Base-by-base conservation (phyloP, 2,888 invertebrate genomes). In the Beris morrisii region DNA sequence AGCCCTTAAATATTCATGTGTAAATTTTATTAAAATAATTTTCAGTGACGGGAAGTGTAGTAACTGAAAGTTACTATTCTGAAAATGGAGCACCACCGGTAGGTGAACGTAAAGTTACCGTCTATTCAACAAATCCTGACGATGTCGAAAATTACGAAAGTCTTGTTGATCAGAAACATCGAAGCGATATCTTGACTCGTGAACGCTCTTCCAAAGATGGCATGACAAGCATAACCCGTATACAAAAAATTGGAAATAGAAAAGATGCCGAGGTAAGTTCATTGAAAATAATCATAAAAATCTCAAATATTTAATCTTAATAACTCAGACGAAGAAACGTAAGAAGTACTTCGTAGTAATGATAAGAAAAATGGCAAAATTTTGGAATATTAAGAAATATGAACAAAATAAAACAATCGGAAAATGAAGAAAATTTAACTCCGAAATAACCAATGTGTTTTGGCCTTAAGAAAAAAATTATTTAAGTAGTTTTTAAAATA, bases 31-130 rank as follows among this genome's bases (percentile, higher is more conserved):
- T 3, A 38, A 38, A 38, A 7, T 9, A 5, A 38, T 38, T 75
- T 74, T 65, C 79, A 90, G 90, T 90, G 78, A 88, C 89, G 82
- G 89, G 89, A 73, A 87, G 88, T 66, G 86, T 89, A 70, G 83
- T 89, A 72, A 85, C 84, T 55, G 86, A 88, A 79, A 86, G 87
- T 78, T 88, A 83, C 77, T 87, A 87, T 78, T 86, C 88, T 28
- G 86, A 87, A 75, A 87, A 88, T 80, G 89, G 89, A 45, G 82
- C 86, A 53, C 86, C 86, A 75, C 89, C 90, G 1, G 84, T 85
- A 57, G 89, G 89, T 55, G 84, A 87, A 66, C 84, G 90, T 48
- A 88, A 87, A 69, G 85, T 88, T 69, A 88, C 89, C 7, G 86
- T 88, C 70, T 90, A 89, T 79, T 87, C 88, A 57, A 85, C 84